phyloP scores from a whole-genome alignment of 2,113 vertebrate genomes.

The Numida meleagris region DNA sequence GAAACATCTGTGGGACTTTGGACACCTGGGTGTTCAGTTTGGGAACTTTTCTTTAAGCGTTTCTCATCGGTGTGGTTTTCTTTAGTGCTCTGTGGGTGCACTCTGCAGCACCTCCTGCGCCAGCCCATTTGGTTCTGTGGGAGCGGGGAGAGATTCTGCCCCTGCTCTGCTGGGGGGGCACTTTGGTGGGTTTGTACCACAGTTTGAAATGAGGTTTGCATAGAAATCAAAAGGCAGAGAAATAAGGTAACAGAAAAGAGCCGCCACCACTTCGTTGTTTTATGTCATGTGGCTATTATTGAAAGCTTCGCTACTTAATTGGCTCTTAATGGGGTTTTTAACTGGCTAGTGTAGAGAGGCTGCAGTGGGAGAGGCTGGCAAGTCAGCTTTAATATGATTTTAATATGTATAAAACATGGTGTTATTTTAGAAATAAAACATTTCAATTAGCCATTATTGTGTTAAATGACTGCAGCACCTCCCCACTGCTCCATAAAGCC shows the following conservation, averaged over 20 bases:
- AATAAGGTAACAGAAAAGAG: neutral
- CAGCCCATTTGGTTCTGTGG: neutral
- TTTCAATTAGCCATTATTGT: neutral
- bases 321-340: neutral
- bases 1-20: neutral
- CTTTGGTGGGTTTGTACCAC: fast-evolving
- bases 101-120: neutral
- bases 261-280: neutral
- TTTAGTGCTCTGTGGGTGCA: neutral
- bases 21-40: neutral
- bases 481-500: slow-evolving; percentile 39
- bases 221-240: neutral
- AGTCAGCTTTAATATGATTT: neutral
- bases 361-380: neutral
- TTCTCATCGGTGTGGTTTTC: neutral
- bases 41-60: neutral
- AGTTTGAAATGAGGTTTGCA: neutral
- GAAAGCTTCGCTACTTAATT: neutral
- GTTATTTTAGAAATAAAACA: neutral
- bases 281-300: neutral
- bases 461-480: slow-evolving; percentile 20
- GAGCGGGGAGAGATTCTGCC: neutral
- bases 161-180: neutral
- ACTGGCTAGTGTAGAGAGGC: too few relatives aligned
- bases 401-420: neutral